Evolutionary conservation across 2,113 vertebrate genomes (phyloP), one percentile per base, ranked within the genome.

Genomic region (Brachionichthys hirsutus): DNA sequence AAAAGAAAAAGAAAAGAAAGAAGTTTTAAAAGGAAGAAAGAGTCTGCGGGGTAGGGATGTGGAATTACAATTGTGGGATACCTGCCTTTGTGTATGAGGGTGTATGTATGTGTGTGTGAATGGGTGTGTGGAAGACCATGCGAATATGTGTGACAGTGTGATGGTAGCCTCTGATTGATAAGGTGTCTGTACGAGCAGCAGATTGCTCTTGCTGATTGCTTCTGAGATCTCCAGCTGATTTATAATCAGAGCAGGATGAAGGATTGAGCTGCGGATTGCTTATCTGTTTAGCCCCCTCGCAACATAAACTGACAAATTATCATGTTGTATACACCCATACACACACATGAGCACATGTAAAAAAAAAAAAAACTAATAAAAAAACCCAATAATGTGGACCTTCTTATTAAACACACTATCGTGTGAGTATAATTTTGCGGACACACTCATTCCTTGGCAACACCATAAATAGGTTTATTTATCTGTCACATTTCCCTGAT

Each of bases 221-320:
- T 86, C 78, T 87, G 86, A 88, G 82, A 82, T 84, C 85, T 79
- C 81, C 83, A 82, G 85, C 84, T 84, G 85, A 88, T 90, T 88
- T 86, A 90, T 87, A 89, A 88, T 89, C 84, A 90, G 82, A 82
- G 84, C 81, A 78, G 82, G 85, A 88, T 87, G 84, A 85, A 82
- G 83, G 84, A 88, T 88, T 85, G 84, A 84, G 77, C 83, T 62
- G 69, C 74, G 86, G 80, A 90, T 89, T 89, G 83, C 81, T 88
- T 88, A 85, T 88, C 86, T 88, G 86, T 89, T 87, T 87, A 84
- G 77, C 78, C 78, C 70, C 73, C 77, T 67, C 80, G 74, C 87
- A 85, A 84, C 79, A 82, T 85, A 88, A 87, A 85, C 78, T 85
- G 81, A 87, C 84, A 86, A 88, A 88, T 87, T 85, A 87, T 86